Evolutionary conservation across 2,113 vertebrate species (phyloP).

Genomic region (Pangasianodon hypophthalmus): DNA sequence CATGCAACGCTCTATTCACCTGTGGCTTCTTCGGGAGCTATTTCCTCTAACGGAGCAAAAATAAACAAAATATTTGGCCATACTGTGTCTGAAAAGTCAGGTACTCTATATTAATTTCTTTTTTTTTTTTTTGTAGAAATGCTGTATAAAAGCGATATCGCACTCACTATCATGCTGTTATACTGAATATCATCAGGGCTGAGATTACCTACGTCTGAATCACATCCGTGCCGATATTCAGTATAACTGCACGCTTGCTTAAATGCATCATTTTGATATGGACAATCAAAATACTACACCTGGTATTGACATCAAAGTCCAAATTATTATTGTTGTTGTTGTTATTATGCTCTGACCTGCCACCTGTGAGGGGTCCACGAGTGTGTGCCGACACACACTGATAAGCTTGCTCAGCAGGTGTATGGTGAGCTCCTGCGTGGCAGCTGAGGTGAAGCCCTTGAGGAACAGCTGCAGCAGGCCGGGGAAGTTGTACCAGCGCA

Average conservation of each 20-base stretch:
- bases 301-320: neutral
- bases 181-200: neutral
- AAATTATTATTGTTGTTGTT: neutral
- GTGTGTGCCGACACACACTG: constrained; percentile 84
- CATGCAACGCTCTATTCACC: neutral
- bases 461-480: constrained; percentile 96
- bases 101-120: neutral
- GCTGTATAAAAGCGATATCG: neutral
- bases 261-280: neutral
- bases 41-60: neutral
- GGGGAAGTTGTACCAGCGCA: constrained; percentile 96
- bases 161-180: too few relatives aligned
- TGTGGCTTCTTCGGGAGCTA: too few relatives aligned
- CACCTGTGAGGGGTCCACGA: constrained; percentile 91
- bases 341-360: constrained; percentile 76
- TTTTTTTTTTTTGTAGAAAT: neutral
- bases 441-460: constrained; percentile 95
- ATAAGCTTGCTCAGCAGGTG: constrained; percentile 97
- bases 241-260: neutral
- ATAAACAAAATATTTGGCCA: neutral
- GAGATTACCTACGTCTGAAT: too few relatives aligned
- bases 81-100: neutral
- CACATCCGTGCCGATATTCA: too few relatives aligned
- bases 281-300: neutral
- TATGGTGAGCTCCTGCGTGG: constrained; percentile 97